Conservation (phyloP, 2,888 invertebrate species). For the Spatulosminthurus flaviceps region DNA sequence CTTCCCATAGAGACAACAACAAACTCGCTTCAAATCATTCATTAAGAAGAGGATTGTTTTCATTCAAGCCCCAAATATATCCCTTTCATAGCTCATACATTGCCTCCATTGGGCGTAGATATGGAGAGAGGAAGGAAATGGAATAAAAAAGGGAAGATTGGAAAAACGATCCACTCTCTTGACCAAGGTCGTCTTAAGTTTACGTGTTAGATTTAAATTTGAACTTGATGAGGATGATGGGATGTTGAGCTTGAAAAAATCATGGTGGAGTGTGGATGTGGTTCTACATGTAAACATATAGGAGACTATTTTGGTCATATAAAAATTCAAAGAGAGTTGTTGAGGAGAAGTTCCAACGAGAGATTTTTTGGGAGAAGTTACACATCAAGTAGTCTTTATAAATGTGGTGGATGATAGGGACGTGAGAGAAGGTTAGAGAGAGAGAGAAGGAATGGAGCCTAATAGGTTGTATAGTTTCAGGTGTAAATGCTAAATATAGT, state of each 20-base stretch:
- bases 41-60: too few relatives aligned
- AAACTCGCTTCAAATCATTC: too few relatives aligned
- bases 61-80: too few relatives aligned
- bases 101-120: too few relatives aligned
- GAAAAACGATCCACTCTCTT: background rate
- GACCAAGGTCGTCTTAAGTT: background rate
- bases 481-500: conserved; percentile 24
- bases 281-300: too few relatives aligned
- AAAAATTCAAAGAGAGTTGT: too few relatives aligned
- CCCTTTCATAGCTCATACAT: too few relatives aligned
- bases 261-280: too few relatives aligned
- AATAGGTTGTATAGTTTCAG: background rate
- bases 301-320: too few relatives aligned
- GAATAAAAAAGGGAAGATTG: background rate
- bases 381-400: background rate
- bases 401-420: background rate
- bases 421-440: background rate
- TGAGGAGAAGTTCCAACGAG: too few relatives aligned
- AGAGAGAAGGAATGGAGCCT: background rate
- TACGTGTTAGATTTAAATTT: conserved; percentile 18
- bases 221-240: background rate
- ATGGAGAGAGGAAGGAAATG: background rate
- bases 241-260: background rate
- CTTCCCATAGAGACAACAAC: too few relatives aligned
- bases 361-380: too few relatives aligned